Conservation (phyloP, 1,140 invertebrate genomes). For the Kradibia gibbosae region DNA sequence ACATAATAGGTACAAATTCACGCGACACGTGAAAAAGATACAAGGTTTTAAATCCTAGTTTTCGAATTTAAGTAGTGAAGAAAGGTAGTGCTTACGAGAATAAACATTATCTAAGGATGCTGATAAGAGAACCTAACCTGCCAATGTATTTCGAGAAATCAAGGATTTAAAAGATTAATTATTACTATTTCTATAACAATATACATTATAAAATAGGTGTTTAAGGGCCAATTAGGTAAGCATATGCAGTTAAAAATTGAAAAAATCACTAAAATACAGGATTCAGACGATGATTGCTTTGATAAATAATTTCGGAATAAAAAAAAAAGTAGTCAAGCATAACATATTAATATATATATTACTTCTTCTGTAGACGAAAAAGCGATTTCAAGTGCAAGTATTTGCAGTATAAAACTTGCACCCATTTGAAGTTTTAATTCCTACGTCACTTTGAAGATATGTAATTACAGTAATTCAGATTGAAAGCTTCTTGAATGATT, state of each 20-base stretch:
- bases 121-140: slow-evolving; percentile 39
- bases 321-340: not conserved
- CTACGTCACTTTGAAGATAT: slow-evolving; percentile 14
- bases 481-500: too few relatives aligned
- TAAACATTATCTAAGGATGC: slow-evolving; percentile 55
- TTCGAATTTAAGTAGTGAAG: too few relatives aligned
- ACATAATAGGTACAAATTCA: slow-evolving; percentile 60
- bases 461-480: too few relatives aligned
- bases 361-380: slow-evolving; percentile 45
- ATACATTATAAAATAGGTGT: too few relatives aligned
- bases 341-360: slow-evolving; percentile 51
- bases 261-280: slow-evolving; percentile 40
- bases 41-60: too few relatives aligned
- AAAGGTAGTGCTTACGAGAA: too few relatives aligned
- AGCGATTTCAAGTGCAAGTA: slow-evolving; percentile 38
- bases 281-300: too few relatives aligned
- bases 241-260: slow-evolving; percentile 2
- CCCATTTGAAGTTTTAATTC: not conserved
- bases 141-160: too few relatives aligned
- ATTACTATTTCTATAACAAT: too few relatives aligned
- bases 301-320: too few relatives aligned
- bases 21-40: too few relatives aligned
- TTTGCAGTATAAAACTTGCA: slow-evolving; percentile 38
- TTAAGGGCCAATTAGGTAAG: slow-evolving; percentile 46
- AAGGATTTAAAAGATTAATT: too few relatives aligned